Evolutionary conservation across 2,888 invertebrate species (phyloP), one percentile per base, ranked within the genome.

Genomic region (Orthosia gothica): DNA sequence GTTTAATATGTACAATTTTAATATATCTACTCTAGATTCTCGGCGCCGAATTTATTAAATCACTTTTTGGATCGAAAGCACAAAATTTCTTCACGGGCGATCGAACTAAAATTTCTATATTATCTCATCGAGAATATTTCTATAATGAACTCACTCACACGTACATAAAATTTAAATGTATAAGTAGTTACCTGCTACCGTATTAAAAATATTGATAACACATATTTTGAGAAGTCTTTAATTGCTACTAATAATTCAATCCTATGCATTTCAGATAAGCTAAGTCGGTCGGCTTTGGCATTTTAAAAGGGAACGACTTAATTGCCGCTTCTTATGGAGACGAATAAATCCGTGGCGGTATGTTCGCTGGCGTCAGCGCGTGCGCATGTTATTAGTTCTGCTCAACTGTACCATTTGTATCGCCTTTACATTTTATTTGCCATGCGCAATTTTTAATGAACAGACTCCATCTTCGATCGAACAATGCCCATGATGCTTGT

Each of bases 141-240:
- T 92, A 90, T 95, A 95, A 95, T 92, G 93, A 94, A 92, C 93
- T 90, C 93, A 95, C 94, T 94, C 94, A 95, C 92, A 96, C 95
- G 93, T 93, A 92, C 92, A 94, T 94, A 92, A 93, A 95, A 96
- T 96, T 95, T 95, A 91, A 95, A 95, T 95, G 91, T 87, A 92
- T 93, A 93, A 95, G 92, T 91, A 88, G 96, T 95, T 96, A 94
- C 96, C 93, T 93, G 96, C 96, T 96, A 95, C 96, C 93, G 96
- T 95, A 94, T 95, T 95, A 94, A 95, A 92, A 95, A 95, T 94
- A 95, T 95, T 95, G 96, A 96, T 96, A 95, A 95, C 92, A 91
- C 90, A 92, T 94, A 94, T 94, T 95, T 94, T 93, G 93, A 91
- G 92, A 93, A 90, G 92, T 93, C 89, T 93, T 93, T 95, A 95